phyloP scores from a whole-genome alignment of 2,797 vertebrate species.

The Thripadectes ignobilis region DNA sequence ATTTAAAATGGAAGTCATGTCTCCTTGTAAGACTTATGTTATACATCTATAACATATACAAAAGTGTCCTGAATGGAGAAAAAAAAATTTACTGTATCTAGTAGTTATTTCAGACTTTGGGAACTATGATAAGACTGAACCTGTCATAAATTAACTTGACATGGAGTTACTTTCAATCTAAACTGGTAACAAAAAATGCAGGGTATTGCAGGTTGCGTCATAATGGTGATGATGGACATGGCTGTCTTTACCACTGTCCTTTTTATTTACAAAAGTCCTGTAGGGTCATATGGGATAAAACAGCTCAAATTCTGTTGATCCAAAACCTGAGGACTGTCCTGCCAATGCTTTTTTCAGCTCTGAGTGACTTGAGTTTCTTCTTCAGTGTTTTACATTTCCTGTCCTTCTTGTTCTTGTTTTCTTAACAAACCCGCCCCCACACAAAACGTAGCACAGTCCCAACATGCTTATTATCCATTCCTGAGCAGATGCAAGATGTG shows the following conservation, averaged over 20 bases:
- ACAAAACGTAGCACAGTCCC: background rate
- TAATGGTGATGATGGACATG: background rate
- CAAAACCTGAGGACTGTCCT: background rate
- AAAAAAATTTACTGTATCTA: background rate
- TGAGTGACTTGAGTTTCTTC: background rate
- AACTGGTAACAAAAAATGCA: background rate
- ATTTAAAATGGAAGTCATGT: background rate
- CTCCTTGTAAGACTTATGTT: background rate
- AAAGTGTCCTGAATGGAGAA: background rate
- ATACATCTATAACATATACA: background rate
- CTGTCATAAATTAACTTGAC: background rate
- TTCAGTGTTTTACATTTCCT: background rate
- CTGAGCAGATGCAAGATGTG: background rate
- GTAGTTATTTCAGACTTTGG: background rate
- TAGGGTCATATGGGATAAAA: background rate
- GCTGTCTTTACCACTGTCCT: background rate
- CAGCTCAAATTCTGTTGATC: background rate
- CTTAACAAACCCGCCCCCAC: background rate
- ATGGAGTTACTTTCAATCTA: background rate
- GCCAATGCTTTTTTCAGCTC: background rate
- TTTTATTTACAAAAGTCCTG: background rate
- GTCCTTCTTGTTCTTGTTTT: background rate
- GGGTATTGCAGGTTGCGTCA: background rate
- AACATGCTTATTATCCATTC: background rate
- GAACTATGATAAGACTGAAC: background rate